Conservation (phyloP, 1,140 invertebrate species). For the Trachelipus rathkii region DNA sequence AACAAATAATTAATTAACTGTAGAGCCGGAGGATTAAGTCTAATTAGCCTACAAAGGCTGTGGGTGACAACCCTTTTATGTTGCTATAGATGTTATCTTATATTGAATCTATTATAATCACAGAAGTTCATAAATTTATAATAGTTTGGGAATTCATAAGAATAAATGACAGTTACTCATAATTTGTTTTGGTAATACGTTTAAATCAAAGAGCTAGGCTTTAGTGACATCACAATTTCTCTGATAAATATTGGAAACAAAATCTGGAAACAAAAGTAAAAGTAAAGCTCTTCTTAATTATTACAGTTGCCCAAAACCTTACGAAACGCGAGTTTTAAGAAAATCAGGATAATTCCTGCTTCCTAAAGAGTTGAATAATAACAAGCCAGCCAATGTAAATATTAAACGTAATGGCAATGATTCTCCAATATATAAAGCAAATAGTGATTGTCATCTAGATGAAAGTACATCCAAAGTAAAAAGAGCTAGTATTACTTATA, state of each 20-base stretch:
- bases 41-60: constrained; percentile 1
- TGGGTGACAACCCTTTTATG: neutral
- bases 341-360: too few relatives aligned
- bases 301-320: too few relatives aligned
- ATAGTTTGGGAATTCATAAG: neutral
- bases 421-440: too few relatives aligned
- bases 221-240: neutral
- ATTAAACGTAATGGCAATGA: too few relatives aligned
- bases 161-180: neutral
- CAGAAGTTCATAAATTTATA: neutral
- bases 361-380: too few relatives aligned
- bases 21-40: neutral
- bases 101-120: neutral
- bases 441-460: too few relatives aligned
- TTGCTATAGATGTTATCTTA: constrained; percentile 2
- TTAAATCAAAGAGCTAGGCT: neutral
- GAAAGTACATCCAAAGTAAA: too few relatives aligned
- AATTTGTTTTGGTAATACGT: neutral
- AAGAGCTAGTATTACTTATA: too few relatives aligned
- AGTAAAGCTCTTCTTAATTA: neutral
- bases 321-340: too few relatives aligned
- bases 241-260: neutral
- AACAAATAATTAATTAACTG: neutral
- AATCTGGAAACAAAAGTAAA: neutral
- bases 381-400: too few relatives aligned